phyloP scores from a whole-genome alignment of 2,888 invertebrate genomes.

The Acronicta psi region DNA sequence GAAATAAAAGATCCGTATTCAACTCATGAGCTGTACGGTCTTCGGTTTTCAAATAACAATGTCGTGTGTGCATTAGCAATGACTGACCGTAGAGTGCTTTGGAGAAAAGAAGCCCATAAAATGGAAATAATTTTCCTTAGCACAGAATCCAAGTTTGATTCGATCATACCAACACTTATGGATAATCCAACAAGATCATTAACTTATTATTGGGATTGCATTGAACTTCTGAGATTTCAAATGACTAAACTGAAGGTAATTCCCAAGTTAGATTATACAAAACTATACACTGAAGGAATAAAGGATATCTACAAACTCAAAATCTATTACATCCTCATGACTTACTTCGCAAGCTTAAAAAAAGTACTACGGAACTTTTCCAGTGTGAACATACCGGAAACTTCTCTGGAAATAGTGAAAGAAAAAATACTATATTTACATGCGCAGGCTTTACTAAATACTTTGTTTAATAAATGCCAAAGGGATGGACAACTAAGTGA shows the following conservation, averaged over 20 bases:
- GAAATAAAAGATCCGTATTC: constrained; percentile 63
- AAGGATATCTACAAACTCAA: constrained; percentile 72
- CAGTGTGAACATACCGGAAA: constrained; percentile 65
- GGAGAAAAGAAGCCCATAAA: constrained; percentile 67
- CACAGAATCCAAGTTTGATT: constrained; percentile 54
- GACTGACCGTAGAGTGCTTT: constrained; percentile 67
- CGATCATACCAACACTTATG: constrained; percentile 62
- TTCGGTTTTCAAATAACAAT: constrained; percentile 69
- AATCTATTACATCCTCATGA: constrained; percentile 72
- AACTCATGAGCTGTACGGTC: constrained; percentile 66
- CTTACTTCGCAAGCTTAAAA: constrained; percentile 63
- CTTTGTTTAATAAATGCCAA: constrained; percentile 56
- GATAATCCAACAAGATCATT: constrained; percentile 71
- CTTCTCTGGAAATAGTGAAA: constrained; percentile 66
- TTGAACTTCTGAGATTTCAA: constrained; percentile 75
- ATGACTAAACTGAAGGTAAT: constrained; percentile 69
- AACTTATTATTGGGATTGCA: constrained; percentile 73
- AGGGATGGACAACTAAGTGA: constrained; percentile 48
- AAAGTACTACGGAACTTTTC: constrained; percentile 58
- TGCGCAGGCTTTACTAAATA: constrained; percentile 63
- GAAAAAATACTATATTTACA: constrained; percentile 72
- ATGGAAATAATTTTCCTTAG: constrained; percentile 70
- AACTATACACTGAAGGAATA: constrained; percentile 63
- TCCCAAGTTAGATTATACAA: constrained; percentile 65
- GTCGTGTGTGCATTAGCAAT: constrained; percentile 65